Percentiles rank a stretch among this genome's conserved stretches.
These are phyloP conservation scores for Saccopteryx bilineata DNA, from an alignment of 2,113 vertebrate species.

Conservation along the genomic window DNA sequence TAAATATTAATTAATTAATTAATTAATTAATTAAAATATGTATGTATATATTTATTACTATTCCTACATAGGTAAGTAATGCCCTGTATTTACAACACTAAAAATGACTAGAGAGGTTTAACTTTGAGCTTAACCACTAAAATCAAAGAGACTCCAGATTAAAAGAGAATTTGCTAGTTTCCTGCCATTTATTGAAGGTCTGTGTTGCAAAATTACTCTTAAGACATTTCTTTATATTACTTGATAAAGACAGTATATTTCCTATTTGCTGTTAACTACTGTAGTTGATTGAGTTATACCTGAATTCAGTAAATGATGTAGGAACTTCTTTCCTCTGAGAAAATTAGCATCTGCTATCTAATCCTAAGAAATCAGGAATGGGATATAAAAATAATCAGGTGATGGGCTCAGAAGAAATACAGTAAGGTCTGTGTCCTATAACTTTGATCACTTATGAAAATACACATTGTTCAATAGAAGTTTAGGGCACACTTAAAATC, in stretches of 20 bases:
- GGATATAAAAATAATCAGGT: not conserved
- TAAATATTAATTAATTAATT: no score
- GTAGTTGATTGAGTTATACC: not conserved
- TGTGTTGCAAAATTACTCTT: constrained; percentile 20
- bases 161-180: constrained; percentile 11
- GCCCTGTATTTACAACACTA: not conserved
- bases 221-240: constrained; percentile 25
- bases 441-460: not conserved
- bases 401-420: constrained; percentile 18
- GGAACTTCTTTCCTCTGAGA: not conserved
- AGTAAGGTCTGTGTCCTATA: not conserved
- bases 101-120: constrained; percentile 9
- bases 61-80: constrained; percentile 21
- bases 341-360: constrained; percentile 9
- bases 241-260: constrained; percentile 45
- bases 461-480: not conserved
- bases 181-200: not conserved
- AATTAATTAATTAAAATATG: no score
- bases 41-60: not conserved
- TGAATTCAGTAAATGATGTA: constrained; percentile 14
- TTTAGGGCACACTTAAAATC: constrained; percentile 55
- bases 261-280: not conserved
- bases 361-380: constrained; percentile 19
- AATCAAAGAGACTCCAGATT: not conserved
- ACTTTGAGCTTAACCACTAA: not conserved